phyloP scores from a whole-genome alignment of 2,797 vertebrate species.

The Bovichtus diacanthus region DNA sequence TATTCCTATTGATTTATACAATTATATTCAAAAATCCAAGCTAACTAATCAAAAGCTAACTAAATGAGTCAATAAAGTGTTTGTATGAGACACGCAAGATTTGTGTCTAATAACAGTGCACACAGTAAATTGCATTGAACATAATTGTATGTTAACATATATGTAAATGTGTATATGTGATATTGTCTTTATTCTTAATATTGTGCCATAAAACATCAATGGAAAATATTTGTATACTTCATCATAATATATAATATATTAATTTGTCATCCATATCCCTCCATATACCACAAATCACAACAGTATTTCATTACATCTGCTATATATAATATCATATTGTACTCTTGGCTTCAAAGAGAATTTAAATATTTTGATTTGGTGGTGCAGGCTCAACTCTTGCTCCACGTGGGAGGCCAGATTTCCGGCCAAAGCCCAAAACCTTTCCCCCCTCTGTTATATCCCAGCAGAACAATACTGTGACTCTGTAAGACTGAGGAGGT shows the following conservation, averaged over 20 bases:
- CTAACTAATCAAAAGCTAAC: neutral
- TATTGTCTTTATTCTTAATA: neutral
- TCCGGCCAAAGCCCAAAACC: conserved; percentile 6
- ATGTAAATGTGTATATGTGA: too few relatives aligned
- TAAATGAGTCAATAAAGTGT: neutral
- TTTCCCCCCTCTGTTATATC: neutral
- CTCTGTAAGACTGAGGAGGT: neutral
- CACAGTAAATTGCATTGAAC: neutral
- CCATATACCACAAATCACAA: neutral
- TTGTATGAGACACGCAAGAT: neutral
- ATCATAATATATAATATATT: neutral
- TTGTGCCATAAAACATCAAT: neutral
- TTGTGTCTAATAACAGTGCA: neutral
- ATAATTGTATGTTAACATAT: too few relatives aligned
- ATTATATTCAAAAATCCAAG: neutral
- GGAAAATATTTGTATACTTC: neutral
- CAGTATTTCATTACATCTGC: neutral
- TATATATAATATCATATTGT: neutral
- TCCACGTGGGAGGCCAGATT: conserved; percentile 17
- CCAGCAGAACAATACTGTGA: neutral
- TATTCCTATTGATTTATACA: neutral
- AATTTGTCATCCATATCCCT: neutral
- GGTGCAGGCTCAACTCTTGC: neutral
- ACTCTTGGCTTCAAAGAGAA: neutral
- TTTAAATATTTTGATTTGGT: neutral